Percentiles rank a stretch among this genome's conserved stretches.
Conservation (phyloP, 2,888 invertebrate species). For the Himalopsyche anomala region DNA sequence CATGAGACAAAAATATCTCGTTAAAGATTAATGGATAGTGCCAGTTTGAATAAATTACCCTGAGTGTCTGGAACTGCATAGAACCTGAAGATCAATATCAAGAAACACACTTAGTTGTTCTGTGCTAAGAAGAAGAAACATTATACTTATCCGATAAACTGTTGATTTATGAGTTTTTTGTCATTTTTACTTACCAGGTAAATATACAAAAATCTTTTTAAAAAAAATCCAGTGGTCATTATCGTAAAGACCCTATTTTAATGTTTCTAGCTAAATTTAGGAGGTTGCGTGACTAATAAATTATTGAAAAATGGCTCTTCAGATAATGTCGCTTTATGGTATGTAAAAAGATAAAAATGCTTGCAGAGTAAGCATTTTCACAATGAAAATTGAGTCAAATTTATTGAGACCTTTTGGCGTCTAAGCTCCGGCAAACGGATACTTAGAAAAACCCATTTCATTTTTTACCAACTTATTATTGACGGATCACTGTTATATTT, state of each 20-base stretch:
- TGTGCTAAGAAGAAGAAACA: too few relatives aligned
- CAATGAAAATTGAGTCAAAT: slow-evolving; percentile 42
- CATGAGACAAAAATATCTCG: too few relatives aligned
- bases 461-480: slow-evolving; percentile 42
- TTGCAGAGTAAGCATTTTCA: slow-evolving; percentile 25
- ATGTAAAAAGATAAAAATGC: slow-evolving; percentile 22
- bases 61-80: too few relatives aligned
- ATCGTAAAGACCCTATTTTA: slow-evolving; percentile 20
- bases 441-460: slow-evolving; percentile 35
- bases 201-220: too few relatives aligned
- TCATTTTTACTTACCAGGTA: too few relatives aligned
- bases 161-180: too few relatives aligned
- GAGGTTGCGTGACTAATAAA: neutral
- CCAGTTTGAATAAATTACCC: too few relatives aligned
- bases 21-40: too few relatives aligned
- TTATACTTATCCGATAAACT: too few relatives aligned
- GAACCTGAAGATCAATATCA: too few relatives aligned
- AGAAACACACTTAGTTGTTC: too few relatives aligned
- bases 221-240: neutral
- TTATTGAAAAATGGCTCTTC: neutral
- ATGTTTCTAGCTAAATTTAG: neutral
- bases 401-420: slow-evolving; percentile 36
- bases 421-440: neutral
- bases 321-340: slow-evolving; percentile 36
- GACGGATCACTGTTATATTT: slow-evolving; percentile 43